Percentiles rank a stretch among this genome's conserved stretches.
phyloP scores from a whole-genome alignment of 2,797 vertebrate species.

The Menidia menidia region DNA sequence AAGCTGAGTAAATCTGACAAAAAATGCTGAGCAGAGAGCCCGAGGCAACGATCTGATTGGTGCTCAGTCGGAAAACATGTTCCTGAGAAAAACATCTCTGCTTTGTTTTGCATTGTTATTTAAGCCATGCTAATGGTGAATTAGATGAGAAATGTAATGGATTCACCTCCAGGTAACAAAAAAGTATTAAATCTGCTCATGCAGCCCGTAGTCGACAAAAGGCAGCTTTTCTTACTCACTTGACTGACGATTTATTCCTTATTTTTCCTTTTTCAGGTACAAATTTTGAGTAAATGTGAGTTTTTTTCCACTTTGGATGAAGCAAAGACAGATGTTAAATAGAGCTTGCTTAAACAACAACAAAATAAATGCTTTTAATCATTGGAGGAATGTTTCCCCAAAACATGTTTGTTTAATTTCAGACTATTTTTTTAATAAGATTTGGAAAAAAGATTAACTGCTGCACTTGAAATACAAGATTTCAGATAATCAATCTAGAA shows the following conservation, averaged over 20 bases:
- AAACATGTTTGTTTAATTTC: too few species aligned
- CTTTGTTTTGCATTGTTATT: slow-evolving; percentile 47
- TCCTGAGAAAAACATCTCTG: slow-evolving; percentile 22
- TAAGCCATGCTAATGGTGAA: slow-evolving; percentile 46
- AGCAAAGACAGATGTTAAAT: not conserved
- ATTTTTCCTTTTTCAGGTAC: slow-evolving; percentile 16
- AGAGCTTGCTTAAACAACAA: too few species aligned
- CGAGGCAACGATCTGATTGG: slow-evolving; percentile 55
- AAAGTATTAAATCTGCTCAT: slow-evolving; percentile 47
- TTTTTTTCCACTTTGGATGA: not conserved
- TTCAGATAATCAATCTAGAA: too few species aligned
- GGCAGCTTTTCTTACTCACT: not conserved
- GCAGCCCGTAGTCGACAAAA: slow-evolving; percentile 30
- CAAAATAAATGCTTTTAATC: too few species aligned
- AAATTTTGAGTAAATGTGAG: not conserved
- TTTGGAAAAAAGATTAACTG: too few species aligned
- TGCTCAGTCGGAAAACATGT: slow-evolving; percentile 41
- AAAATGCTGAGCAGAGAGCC: slow-evolving; percentile 29
- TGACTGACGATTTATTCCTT: not conserved
- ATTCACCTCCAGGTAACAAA: slow-evolving; percentile 34
- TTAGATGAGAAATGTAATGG: slow-evolving; percentile 26
- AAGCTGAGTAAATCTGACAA: slow-evolving; percentile 29
- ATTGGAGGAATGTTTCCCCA: too few species aligned
- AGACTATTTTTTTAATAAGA: too few species aligned
- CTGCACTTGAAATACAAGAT: too few species aligned